phyloP scores from a whole-genome alignment of 1,140 invertebrate species.

The Eciton burchellii region DNA sequence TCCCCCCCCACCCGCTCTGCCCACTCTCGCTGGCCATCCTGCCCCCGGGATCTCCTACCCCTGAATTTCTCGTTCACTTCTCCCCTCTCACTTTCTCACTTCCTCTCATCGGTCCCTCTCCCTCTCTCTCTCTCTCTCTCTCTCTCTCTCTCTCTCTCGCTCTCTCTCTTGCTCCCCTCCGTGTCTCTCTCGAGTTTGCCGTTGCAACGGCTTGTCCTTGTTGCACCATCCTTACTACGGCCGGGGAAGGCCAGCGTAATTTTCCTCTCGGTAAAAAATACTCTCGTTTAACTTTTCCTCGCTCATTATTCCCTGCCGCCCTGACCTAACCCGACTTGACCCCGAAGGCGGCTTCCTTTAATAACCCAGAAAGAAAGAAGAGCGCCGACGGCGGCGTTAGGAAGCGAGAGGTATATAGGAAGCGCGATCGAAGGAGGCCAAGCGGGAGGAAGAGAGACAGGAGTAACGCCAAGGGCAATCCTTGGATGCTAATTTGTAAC shows the following conservation, averaged over 20 bases:
- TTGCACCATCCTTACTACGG: conserved; percentile 69
- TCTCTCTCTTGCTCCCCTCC: no score
- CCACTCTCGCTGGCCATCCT: conserved; percentile 42
- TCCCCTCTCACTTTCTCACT: conserved; percentile 63
- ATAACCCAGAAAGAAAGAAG: conserved; percentile 79
- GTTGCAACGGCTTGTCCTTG: conserved; percentile 43
- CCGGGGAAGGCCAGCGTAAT: conserved; percentile 77
- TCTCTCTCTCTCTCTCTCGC: conserved; percentile 13
- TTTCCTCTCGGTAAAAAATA: conserved; percentile 83
- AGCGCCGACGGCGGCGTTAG: conserved; percentile 46
- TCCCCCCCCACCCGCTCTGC: no score
- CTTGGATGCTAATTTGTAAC: conserved; percentile 85
- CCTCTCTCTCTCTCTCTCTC: conserved; percentile 9
- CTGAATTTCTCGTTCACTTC: conserved; percentile 68
- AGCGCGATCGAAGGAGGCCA: conserved; percentile 56
- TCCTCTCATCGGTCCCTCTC: conserved; percentile 48
- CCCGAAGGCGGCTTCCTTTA: conserved; percentile 83
- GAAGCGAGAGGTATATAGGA: conserved; percentile 57
- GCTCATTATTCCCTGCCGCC: conserved; percentile 83
- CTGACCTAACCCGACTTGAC: conserved; percentile 84
- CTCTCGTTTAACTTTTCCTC: conserved; percentile 84
- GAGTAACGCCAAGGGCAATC: conserved; percentile 83
- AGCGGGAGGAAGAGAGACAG: conserved; percentile 67
- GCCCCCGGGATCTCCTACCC: conserved; percentile 67
- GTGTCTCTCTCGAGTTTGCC: conserved; percentile 53